Conservation (phyloP, 2,797 vertebrate species). For the Fratercula arctica region DNA sequence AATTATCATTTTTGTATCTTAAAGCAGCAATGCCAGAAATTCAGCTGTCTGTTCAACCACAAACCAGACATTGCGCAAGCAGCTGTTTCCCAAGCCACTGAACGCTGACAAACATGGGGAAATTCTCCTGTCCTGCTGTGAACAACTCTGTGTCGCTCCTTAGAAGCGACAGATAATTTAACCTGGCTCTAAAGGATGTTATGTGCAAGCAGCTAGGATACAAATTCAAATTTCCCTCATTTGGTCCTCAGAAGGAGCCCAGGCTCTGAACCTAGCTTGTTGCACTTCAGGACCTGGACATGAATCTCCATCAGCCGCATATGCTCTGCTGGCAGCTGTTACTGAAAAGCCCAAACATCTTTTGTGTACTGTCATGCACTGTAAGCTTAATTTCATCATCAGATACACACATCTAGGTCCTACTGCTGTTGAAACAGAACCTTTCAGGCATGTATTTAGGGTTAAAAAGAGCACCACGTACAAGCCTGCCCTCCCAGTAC, state of each 20-base stretch:
- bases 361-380: neutral
- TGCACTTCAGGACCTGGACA: neutral
- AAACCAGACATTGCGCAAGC: neutral
- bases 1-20: constrained; percentile 29
- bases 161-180: neutral
- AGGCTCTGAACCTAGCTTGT: neutral
- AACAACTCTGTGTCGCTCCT: neutral
- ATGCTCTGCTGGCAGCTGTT: neutral
- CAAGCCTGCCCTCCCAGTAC: neutral
- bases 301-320: neutral
- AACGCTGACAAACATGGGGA: neutral
- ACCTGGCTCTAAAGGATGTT: constrained; percentile 16
- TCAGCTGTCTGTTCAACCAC: constrained; percentile 28
- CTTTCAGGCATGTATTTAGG: neutral
- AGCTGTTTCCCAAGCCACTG: constrained; percentile 56
- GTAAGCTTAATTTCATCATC: neutral
- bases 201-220: neutral
- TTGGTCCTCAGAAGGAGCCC: neutral
- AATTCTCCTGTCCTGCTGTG: constrained; percentile 30
- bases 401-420: neutral
- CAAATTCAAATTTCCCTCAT: neutral
- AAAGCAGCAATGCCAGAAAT: constrained; percentile 38
- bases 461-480: neutral
- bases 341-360: neutral
- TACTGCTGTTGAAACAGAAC: neutral